Percentiles rank a stretch among this genome's conserved stretches.
These are phyloP conservation scores for Plodia interpunctella DNA, from an alignment of 1,140 invertebrate species.

Conservation along the genomic window DNA sequence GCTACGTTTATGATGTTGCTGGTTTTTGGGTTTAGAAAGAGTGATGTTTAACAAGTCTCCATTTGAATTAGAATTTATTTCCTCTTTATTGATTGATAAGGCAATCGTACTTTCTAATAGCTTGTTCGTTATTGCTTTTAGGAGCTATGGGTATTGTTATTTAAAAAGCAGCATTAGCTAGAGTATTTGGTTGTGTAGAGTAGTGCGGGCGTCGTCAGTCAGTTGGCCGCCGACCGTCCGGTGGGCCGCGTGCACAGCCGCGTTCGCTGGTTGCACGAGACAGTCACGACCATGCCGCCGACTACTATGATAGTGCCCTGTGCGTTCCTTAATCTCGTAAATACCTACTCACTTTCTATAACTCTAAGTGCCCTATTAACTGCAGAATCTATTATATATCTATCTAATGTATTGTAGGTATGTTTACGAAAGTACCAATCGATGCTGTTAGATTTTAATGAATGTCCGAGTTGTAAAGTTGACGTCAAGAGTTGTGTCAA, in stretches of 20 bases:
- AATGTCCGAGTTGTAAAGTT: slow-evolving; percentile 18
- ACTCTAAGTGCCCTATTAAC: slow-evolving; percentile 14
- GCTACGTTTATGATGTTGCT: no score
- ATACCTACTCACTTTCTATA: slow-evolving; percentile 29
- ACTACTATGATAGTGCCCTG: slow-evolving; percentile 72
- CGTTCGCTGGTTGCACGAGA: slow-evolving; percentile 37
- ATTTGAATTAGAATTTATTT: no score
- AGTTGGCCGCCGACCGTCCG: slow-evolving; percentile 65
- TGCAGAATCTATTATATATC: slow-evolving; percentile 1
- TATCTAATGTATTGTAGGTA: background rate
- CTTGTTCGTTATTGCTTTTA: no score
- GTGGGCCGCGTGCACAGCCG: slow-evolving; percentile 55
- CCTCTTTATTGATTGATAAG: no score
- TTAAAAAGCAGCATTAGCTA: slow-evolving; percentile 72
- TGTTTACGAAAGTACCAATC: no score
- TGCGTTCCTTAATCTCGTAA: slow-evolving; percentile 51
- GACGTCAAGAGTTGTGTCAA: slow-evolving; percentile 22
- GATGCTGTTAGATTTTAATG: background rate
- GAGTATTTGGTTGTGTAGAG: slow-evolving; percentile 49
- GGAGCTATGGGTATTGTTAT: slow-evolving; percentile 6
- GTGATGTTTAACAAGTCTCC: no score
- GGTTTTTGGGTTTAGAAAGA: no score
- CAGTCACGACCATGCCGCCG: slow-evolving; percentile 58
- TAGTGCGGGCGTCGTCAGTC: slow-evolving; percentile 50
- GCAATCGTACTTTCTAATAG: no score